phyloP scores from a whole-genome alignment of 2,797 vertebrate genomes.

The Ctenochaetus hawaiiensis region DNA sequence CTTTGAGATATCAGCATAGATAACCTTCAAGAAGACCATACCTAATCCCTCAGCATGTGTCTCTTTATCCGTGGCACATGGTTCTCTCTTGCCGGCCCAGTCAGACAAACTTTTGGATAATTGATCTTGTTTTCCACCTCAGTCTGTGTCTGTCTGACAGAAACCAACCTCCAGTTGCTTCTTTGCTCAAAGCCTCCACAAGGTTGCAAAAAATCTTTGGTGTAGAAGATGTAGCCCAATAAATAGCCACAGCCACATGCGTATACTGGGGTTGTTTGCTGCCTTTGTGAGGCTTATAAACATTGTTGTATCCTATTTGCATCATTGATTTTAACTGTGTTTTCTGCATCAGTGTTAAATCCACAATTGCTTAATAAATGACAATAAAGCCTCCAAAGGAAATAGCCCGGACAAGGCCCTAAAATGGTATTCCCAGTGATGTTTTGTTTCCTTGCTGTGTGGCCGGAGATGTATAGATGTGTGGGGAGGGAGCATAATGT shows the following conservation, averaged over 20 bases:
- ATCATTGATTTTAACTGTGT: constrained; percentile 33
- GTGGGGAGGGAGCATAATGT: constrained; percentile 68
- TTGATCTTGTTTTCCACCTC: constrained; percentile 67
- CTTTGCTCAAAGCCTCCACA: constrained; percentile 38
- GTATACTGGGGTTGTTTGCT: constrained; percentile 18
- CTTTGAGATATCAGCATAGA: constrained; percentile 68
- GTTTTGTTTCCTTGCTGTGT: constrained; percentile 45
- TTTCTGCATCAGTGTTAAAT: constrained; percentile 12
- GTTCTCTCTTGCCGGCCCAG: constrained; percentile 69
- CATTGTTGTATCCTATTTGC: constrained; percentile 20
- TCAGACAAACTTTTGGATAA: constrained; percentile 68
- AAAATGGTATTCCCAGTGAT: constrained; percentile 35
- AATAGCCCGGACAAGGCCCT: neutral
- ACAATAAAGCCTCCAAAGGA: constrained; percentile 21
- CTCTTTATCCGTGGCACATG: constrained; percentile 63
- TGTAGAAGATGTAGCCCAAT: constrained; percentile 43
- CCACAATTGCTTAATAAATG: constrained; percentile 21
- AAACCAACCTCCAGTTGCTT: constrained; percentile 53
- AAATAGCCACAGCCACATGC: constrained; percentile 34
- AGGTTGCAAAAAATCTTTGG: constrained; percentile 50
- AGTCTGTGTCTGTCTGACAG: constrained; percentile 62
- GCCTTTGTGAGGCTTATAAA: constrained; percentile 11
- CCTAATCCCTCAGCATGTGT: constrained; percentile 69
- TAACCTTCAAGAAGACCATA: constrained; percentile 69
- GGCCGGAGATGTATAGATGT: constrained; percentile 63